Evolutionary conservation across 2,113 vertebrate species (phyloP).

Genomic region (Chaenogobius annularis): DNA sequence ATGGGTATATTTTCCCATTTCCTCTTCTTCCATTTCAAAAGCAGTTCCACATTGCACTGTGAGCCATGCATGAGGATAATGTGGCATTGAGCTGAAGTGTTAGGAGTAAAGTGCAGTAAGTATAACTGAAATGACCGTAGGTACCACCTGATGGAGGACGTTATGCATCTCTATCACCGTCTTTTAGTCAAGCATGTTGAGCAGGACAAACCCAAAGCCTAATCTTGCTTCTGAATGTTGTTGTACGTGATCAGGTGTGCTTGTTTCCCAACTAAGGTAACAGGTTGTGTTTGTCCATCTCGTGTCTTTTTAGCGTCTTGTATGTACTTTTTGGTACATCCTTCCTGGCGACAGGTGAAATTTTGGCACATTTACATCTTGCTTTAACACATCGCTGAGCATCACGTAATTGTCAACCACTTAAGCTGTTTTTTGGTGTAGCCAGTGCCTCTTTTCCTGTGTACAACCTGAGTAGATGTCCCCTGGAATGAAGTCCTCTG

Average conservation of each 20-base stretch:
- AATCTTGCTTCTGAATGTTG: background rate
- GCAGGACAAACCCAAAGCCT: background rate
- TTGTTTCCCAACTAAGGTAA: background rate
- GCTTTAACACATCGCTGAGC: background rate
- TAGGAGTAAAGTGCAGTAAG: background rate
- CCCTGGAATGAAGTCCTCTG: background rate
- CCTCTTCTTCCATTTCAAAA: background rate
- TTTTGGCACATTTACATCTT: background rate
- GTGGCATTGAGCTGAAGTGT: background rate
- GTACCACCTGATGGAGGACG: background rate
- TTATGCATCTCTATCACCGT: background rate
- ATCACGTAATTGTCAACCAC: background rate
- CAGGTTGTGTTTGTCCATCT: background rate
- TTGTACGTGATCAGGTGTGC: background rate
- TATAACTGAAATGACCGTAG: background rate
- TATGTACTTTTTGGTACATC: background rate
- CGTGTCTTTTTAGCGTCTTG: background rate
- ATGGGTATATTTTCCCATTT: background rate
- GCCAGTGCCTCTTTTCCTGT: background rate
- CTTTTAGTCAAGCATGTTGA: background rate
- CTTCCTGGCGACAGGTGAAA: background rate
- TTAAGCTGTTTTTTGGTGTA: background rate
- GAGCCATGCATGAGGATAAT: background rate
- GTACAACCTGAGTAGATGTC: background rate
- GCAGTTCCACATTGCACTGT: background rate